Evolutionary conservation across 2,113 vertebrate genomes (phyloP).

Genomic region (Nothobranchius furzeri): DNA sequence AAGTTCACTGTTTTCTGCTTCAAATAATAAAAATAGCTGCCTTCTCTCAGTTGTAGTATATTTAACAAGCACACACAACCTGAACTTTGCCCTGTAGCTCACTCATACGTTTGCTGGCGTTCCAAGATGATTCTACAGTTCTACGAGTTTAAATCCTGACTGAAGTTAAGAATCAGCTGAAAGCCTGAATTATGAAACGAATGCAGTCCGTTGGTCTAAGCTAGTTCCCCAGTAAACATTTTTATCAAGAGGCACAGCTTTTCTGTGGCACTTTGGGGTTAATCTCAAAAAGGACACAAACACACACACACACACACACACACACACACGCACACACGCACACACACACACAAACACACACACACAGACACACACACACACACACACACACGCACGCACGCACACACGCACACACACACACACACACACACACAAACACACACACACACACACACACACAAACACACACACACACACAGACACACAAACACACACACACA

Average conservation of each 20-base stretch:
- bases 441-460: not conserved
- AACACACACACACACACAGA: conserved; percentile 7
- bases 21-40: not conserved
- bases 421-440: conserved; percentile 6
- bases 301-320: conserved; percentile 6
- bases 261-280: conserved; percentile 40
- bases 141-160: conserved; percentile 4
- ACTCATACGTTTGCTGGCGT: conserved; percentile 3
- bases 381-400: conserved; percentile 5
- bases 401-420: not conserved
- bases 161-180: conserved; percentile 14
- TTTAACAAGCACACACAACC: not conserved
- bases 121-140: not conserved
- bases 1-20: not conserved
- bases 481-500: not conserved
- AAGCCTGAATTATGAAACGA: conserved; percentile 11
- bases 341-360: not conserved
- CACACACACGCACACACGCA: not conserved
- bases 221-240: conserved; percentile 9
- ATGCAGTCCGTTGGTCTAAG: conserved; percentile 27
- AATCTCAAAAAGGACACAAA: conserved; percentile 38
- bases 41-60: not conserved
- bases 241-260: conserved; percentile 22
- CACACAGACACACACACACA: not conserved
- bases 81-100: conserved; percentile 8